Base-by-base conservation (phyloP, 2,797 vertebrate species). In the Labroides dimidiatus region DNA sequence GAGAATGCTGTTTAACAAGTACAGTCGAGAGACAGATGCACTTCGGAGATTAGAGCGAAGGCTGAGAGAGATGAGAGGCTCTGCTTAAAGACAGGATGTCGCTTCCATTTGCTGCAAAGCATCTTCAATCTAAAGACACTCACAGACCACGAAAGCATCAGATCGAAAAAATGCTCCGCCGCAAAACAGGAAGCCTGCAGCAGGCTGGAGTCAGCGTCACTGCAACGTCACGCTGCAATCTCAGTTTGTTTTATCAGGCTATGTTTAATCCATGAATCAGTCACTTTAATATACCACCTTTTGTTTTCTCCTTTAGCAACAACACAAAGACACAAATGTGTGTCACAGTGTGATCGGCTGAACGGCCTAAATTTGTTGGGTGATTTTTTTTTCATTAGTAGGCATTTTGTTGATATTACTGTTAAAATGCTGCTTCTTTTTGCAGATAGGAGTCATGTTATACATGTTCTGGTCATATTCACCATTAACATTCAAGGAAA, bases 171-270 rank as follows among this genome's bases (percentile, higher is more conserved):
- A n/a, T 65, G 41, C 64, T 52, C 2, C 9, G 50, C 85, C 85
- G 69, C 88, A 84, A 76, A 87, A 93, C 92, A 94, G 93, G 91
- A 94, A 94, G 86, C 48, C 23, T 82, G 84, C 86, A 86, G 37
- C 56, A 47, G 53, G 73, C 54, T 67, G 9, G 1, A 13, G 39
- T 56, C 50, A 6, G 58, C 49, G 41, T 76, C 67, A 69, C 19
- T 0, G 52, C 15, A 15, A 53, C 45, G 41, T 87, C 77, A 81
- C 62, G 14, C 37, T 1, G 17, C 78, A 90, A 87, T 87, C 91
- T 86, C 80, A 60, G 83, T 69, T 84, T 82, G 50, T 48, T 39
- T 78, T 78, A 78, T 73, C 71, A 50, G 66, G 57, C 24, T 30
- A 1, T 11, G 4, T 62, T 65, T 48, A 14, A 27, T 43, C 36